phyloP scores from a whole-genome alignment of 2,113 vertebrate species.

The Promerops cafer region DNA sequence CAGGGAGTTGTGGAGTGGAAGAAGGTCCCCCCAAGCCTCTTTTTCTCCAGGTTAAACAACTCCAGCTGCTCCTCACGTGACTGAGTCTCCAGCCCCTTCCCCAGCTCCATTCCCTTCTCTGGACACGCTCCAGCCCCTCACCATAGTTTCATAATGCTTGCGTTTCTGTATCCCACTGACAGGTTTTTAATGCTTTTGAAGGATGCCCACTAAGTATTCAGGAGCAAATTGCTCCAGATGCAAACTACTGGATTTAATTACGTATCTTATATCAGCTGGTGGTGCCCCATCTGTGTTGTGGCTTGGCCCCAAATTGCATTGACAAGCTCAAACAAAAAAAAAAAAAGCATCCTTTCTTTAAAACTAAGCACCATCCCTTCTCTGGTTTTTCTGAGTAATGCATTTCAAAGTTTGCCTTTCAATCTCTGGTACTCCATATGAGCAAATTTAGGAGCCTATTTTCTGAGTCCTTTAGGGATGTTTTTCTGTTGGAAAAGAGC shows the following conservation, averaged over 20 bases:
- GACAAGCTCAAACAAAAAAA: not conserved
- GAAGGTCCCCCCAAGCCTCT: not conserved
- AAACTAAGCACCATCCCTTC: not conserved
- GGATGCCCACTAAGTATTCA: not conserved
- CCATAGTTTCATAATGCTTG: not conserved
- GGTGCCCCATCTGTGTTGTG: not conserved
- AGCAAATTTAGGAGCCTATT: conserved; percentile 24
- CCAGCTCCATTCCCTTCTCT: not conserved
- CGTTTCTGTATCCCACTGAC: not conserved
- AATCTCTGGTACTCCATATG: not conserved
- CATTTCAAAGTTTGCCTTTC: conserved; percentile 17
- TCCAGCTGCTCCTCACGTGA: not conserved
- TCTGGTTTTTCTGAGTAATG: not conserved
- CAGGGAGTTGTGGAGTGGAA: not conserved
- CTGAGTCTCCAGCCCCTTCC: not conserved
- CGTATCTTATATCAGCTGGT: not conserved
- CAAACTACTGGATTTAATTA: not conserved
- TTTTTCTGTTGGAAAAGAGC: conserved; percentile 21
- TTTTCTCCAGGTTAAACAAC: not conserved
- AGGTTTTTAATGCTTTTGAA: not conserved
- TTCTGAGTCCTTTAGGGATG: conserved; percentile 22
- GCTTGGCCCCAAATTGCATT: not conserved
- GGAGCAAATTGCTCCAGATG: not conserved
- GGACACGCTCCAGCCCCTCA: not conserved
- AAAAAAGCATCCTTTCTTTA: not conserved